These are phyloP conservation scores for Venusia cambrica DNA, from an alignment of 2,888 invertebrate species.

Conservation along the genomic window DNA sequence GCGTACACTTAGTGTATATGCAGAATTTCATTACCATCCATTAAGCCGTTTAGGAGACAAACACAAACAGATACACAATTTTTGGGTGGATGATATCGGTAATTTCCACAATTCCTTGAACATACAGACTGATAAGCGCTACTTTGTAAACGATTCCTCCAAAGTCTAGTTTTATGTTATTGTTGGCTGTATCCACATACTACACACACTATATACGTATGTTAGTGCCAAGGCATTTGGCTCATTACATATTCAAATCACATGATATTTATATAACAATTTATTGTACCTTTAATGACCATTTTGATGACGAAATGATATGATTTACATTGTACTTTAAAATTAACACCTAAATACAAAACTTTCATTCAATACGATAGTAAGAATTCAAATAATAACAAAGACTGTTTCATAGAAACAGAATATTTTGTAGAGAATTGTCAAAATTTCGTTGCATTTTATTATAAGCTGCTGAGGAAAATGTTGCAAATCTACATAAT, in stretches of 20 bases:
- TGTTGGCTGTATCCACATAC: slow-evolving; percentile 4
- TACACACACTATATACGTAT: too few relatives aligned
- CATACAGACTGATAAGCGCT: neutral
- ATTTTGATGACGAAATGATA: slow-evolving; percentile 47
- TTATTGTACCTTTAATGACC: slow-evolving; percentile 53
- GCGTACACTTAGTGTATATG: too few relatives aligned
- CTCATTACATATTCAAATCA: slow-evolving; percentile 8
- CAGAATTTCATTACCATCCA: neutral
- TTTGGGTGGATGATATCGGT: too few relatives aligned
- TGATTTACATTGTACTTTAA: slow-evolving; percentile 55
- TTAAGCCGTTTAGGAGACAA: too few relatives aligned
- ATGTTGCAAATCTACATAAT: slow-evolving; percentile 11
- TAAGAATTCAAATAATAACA: slow-evolving; percentile 18
- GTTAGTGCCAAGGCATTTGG: slow-evolving; percentile 1
- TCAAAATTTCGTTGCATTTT: slow-evolving; percentile 58
- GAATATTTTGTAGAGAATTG: slow-evolving; percentile 29
- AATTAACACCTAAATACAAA: slow-evolving; percentile 17
- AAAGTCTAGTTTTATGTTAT: slow-evolving; percentile 3
- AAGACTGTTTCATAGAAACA: slow-evolving; percentile 47
- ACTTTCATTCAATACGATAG: slow-evolving; percentile 3
- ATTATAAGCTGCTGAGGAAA: slow-evolving; percentile 51
- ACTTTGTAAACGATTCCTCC: neutral
- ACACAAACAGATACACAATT: too few relatives aligned
- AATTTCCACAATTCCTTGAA: slow-evolving; percentile 1
- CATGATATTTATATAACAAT: slow-evolving; percentile 38